A percentile compares a stretch with the other conserved stretches of the same genome.
These are phyloP conservation scores for Himalopsyche phryganea DNA, from an alignment of 1,140 invertebrate genomes.

Conservation along the genomic window DNA sequence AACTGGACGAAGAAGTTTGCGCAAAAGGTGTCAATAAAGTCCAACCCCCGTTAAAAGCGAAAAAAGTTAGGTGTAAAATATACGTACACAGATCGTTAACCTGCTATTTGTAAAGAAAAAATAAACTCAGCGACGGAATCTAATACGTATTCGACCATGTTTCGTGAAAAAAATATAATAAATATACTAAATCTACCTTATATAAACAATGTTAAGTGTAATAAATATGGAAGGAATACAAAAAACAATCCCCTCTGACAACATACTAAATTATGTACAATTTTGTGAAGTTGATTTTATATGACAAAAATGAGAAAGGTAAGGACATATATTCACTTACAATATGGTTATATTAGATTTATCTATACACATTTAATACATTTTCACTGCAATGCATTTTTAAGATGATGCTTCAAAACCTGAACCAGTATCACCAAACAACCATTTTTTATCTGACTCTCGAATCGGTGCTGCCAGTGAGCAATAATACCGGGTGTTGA, in stretches of 20 bases:
- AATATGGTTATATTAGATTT: not conserved
- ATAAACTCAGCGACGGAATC: too few relatives aligned
- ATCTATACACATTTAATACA: constrained; percentile 7
- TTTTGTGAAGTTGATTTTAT: not conserved
- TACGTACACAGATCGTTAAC: too few relatives aligned
- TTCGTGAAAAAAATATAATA: not conserved
- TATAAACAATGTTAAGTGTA: not conserved
- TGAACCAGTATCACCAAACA: constrained; percentile 21
- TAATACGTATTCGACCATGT: too few relatives aligned
- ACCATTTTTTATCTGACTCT: constrained; percentile 27
- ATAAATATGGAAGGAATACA: constrained; percentile 4
- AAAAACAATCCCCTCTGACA: not conserved
- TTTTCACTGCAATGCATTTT: constrained; percentile 16
- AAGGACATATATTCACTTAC: not conserved
- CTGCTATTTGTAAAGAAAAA: too few relatives aligned
- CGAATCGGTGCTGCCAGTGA: too few relatives aligned
- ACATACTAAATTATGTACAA: not conserved
- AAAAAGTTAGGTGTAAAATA: too few relatives aligned
- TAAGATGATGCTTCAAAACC: constrained; percentile 11
- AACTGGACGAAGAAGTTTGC: too few relatives aligned
- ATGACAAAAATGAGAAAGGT: not conserved
- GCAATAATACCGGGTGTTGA: too few relatives aligned
- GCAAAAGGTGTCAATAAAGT: too few relatives aligned
- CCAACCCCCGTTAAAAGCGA: too few relatives aligned
- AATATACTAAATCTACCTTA: not conserved